Evolutionary conservation across 1,140 invertebrate genomes (phyloP), one percentile per base, ranked within the genome.

Genomic region (Drosophila leontia): DNA sequence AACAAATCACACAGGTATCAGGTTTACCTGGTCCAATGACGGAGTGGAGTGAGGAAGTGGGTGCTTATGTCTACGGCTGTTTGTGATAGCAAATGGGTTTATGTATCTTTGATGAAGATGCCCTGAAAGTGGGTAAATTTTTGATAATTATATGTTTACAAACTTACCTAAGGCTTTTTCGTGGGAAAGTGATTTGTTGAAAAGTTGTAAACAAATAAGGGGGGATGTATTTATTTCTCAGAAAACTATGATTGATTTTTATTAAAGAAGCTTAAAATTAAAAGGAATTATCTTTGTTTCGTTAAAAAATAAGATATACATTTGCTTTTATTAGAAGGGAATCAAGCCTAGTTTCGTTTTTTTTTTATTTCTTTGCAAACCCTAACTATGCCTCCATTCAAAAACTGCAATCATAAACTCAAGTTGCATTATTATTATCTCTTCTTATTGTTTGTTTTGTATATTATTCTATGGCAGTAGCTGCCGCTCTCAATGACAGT

Each of bases 381-480:
- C 56, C 69, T 51, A 70, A 53, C 41, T 62, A 69, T 69, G 68
- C 37, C 67, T 65, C 63, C 74, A 80, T 64, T 85, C 55, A 76
- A 67, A 61, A 56, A 58, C 50, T 48, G 50, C 59, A 63, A 75
- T 45, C 78, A 81, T 81, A 81, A 78, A 56, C 44, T 56, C 13
- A 67, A 56, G 75, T 83, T 83, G 80, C 80, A 74, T 75, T 50
- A 47, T 58, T 63, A 53, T 55, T 63, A 48, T 65, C 23, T 67
- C 29, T 34, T 48, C 26, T 26, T 55, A 55, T 55, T 44, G 37
- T 45, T 75, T 65, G 48, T 63, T 59, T 69, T 59, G 29, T 65
- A 82, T 76, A 72, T 82, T 82, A 58, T 88, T 80, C 61, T 77
- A 44, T 23, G 72, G 63, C 78, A 44, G 67, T 45, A 80, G 48